Conservation (phyloP, 1,140 invertebrate species). For the Pseudomyrmex cubaensis region DNA sequence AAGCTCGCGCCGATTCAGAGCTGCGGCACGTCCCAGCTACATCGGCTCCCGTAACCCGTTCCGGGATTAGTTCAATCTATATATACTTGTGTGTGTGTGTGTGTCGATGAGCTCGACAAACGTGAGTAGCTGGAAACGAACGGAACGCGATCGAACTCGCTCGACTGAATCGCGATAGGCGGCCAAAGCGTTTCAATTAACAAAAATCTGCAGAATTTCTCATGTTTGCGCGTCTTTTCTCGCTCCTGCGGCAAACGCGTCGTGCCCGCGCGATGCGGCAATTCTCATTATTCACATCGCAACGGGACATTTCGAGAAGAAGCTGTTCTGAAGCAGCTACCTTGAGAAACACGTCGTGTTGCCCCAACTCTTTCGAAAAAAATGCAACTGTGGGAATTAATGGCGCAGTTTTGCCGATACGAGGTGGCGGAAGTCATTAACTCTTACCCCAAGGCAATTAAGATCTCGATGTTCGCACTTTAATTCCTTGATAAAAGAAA, state of each 20-base stretch:
- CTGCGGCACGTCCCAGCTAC: conserved; percentile 60
- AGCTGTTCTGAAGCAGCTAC: neutral
- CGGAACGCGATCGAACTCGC: conserved; percentile 53
- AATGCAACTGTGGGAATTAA: conserved; percentile 31
- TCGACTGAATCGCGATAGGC: conserved; percentile 41
- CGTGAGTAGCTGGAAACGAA: conserved; percentile 27
- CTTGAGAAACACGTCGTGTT: neutral
- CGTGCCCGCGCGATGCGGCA: neutral
- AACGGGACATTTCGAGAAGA: conserved; percentile 1
- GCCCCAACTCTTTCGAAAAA: neutral
- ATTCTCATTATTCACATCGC: conserved; percentile 48
- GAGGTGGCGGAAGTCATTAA: neutral
- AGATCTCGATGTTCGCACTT: neutral
- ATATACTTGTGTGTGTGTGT: conserved; percentile 11
- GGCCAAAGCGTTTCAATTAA: conserved; percentile 63
- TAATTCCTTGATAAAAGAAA: neutral
- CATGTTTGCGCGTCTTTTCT: conserved; percentile 31
- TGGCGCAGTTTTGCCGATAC: neutral
- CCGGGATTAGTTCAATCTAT: conserved; percentile 51
- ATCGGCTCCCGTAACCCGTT: conserved; percentile 52
- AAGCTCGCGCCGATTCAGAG: conserved; percentile 54
- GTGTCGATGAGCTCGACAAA: conserved; percentile 23
- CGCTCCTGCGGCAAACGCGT: conserved; percentile 4
- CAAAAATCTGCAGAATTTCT: conserved; percentile 63
- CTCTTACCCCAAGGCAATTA: neutral